Evolutionary conservation across 2,888 invertebrate species (phyloP).

Genomic region (Orthosia incerta): DNA sequence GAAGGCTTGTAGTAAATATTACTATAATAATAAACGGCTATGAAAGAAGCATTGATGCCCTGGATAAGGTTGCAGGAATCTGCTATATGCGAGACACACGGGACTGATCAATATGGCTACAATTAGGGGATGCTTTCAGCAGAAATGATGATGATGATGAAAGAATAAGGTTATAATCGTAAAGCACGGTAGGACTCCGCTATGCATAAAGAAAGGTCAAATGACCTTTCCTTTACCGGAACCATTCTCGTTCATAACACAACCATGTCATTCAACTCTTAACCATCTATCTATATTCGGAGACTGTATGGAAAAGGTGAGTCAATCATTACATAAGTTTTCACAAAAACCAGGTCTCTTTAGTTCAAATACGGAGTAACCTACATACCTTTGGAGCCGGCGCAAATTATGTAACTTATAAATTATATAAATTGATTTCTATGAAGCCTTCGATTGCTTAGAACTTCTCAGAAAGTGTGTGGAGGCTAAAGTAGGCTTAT

Average conservation of each 20-base stretch:
- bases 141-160: not conserved
- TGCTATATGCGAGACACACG: too few relatives aligned
- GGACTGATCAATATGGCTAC: too few relatives aligned
- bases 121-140: too few relatives aligned
- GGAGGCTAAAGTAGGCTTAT: slow-evolving; percentile 23
- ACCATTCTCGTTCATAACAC: slow-evolving; percentile 4
- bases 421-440: slow-evolving; percentile 60
- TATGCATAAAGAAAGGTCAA: slow-evolving; percentile 3
- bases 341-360: slow-evolving; percentile 24
- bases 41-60: not conserved
- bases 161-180: not conserved
- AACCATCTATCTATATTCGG: slow-evolving; percentile 20
- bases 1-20: not conserved
- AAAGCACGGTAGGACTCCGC: not conserved
- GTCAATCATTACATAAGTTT: slow-evolving; percentile 46
- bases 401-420: slow-evolving; percentile 43
- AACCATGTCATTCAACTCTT: slow-evolving; percentile 29
- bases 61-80: too few relatives aligned
- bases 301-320: slow-evolving; percentile 21
- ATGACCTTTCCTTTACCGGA: slow-evolving; percentile 7
- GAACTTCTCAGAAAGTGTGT: slow-evolving; percentile 44
- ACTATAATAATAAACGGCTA: slow-evolving; percentile 1
- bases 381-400: slow-evolving; percentile 38
- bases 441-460: slow-evolving; percentile 45
- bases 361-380: slow-evolving; percentile 44